Evolutionary conservation across 2,888 invertebrate species (phyloP).

Genomic region (Stenodera caucasica): DNA sequence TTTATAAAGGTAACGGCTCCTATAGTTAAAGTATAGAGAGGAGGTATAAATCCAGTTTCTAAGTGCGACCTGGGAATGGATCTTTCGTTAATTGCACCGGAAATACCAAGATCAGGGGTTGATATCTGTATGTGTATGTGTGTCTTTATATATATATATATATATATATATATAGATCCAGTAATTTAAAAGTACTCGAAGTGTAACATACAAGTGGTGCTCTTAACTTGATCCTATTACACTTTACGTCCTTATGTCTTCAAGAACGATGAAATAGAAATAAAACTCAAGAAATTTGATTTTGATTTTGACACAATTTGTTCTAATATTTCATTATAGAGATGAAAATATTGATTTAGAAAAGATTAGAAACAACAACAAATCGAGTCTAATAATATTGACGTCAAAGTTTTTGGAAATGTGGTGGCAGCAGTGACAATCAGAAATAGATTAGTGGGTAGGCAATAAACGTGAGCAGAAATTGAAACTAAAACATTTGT

Average conservation of each 20-base stretch:
- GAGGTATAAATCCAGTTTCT: constrained; percentile 27
- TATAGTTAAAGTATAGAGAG: constrained; percentile 2
- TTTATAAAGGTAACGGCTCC: constrained; percentile 21
- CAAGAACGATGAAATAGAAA: too few relatives aligned
- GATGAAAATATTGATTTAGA: neutral
- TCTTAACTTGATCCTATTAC: constrained; percentile 17
- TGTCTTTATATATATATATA: too few relatives aligned
- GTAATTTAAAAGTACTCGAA: constrained; percentile 23
- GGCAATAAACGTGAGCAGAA: constrained; percentile 52
- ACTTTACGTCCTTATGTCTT: constrained; percentile 7
- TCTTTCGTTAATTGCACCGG: constrained; percentile 31
- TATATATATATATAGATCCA: too few relatives aligned
- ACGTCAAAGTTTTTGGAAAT: constrained; percentile 50
- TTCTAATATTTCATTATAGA: too few relatives aligned
- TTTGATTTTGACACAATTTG: too few relatives aligned
- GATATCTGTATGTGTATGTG: too few relatives aligned
- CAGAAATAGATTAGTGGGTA: constrained; percentile 55
- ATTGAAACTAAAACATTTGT: constrained; percentile 47
- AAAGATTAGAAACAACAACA: constrained; percentile 42
- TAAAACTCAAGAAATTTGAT: too few relatives aligned
- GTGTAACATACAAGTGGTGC: constrained; percentile 27
- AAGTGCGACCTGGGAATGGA: constrained; percentile 27
- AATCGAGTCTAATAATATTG: constrained; percentile 53
- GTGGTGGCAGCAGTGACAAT: constrained; percentile 45
- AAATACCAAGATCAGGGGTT: neutral